Evolutionary conservation across 2,113 vertebrate genomes (phyloP), one percentile per base, ranked within the genome.

Genomic region (Poeciliopsis prolifica): DNA sequence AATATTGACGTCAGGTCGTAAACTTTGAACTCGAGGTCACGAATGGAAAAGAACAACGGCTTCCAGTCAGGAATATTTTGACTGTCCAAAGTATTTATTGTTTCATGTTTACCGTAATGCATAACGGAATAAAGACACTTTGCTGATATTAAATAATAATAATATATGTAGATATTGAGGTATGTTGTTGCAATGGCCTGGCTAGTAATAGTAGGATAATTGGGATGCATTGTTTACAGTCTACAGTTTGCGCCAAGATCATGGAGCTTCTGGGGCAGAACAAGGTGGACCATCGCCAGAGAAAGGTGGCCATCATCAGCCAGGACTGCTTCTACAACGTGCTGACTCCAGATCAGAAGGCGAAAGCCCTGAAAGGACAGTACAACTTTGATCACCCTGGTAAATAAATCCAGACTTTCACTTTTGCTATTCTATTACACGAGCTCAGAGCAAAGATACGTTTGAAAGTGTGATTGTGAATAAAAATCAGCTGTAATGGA

Each of bases 331-430:
- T 99, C 95, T 99, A 99, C 85, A 94, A 95, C 75, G 95, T 97
- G 48, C 95, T 99, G 79, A 98, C 95, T 0, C 78, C 95, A 0
- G 97, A 99, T 33, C 97, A 99, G 91, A 95, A 98, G 79, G 94
- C 94, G 71, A 98, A 97, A 86, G 98, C 97, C 0, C 78, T 98
- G 22, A 97, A 96, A 89, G 98, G 97, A 0, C 98, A 98, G 88
- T 99, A 97, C 93, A 99, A 99, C 92, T 99, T 99, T 60, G 98
- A 99, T 88, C 98, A 99, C 85, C 98, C 98, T 80, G 97, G 98
- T 99, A 81, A 24, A 70, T 1, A 80, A 22, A 68, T 1, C 13
- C 30, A 61, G 17, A 22, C 15, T 24, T 26, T 31, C 15, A 54
- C 65, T 19, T 74, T 61, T 28, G 58, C 26, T 15, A 68, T 62